Base-by-base conservation (phyloP, 1,140 invertebrate genomes). In the Panonychus citri region DNA sequence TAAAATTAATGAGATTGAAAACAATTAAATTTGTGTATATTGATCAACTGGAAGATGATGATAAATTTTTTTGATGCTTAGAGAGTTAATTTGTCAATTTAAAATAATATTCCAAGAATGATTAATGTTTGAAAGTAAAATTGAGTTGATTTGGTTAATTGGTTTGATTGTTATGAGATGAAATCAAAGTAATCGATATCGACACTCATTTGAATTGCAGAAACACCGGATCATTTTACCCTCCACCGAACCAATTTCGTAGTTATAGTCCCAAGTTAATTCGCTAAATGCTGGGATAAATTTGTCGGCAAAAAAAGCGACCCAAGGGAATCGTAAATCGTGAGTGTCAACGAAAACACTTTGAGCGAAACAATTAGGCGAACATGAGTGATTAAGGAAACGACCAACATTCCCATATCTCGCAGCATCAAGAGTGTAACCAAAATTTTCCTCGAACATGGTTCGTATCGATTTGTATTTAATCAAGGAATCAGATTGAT, bases 341-440 rank as follows among this genome's bases (percentile, higher is more conserved):
- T 90, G 68, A 59, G 83, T 86, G 66, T 95, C 79, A 21, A 88
- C 82, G 84, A 85, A 95, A 8, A 91, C 85, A 1, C 82, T 83
- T 72, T 82, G 93, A 8, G 94, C 85, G 0, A 78, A 81, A n/a
- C 89, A 68, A 71, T 95, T 96, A 0, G 91, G 89, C 64, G 89
- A 82, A 71, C 90, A 95, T 0, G 85, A 90, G 69, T 94, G 89
- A 72, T 96, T 95, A 13, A 95, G 88, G 68, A 94, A 94, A 69
- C 91, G 87, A 0, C 87, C 83, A 0, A 89, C 75, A 70, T 94
- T 94, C 12, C 89, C 89, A 65, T 81, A 79, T 60, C 74, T 70
- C 2, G 81, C 81, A 2, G 86, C 86, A 73, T 94, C 88, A 2
- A 94, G 80, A 1, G 85, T 24, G 40, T 53, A 57, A 21, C 28